phyloP scores from a whole-genome alignment of 1,140 invertebrate species.

The Pemphigus obesinymphae region DNA sequence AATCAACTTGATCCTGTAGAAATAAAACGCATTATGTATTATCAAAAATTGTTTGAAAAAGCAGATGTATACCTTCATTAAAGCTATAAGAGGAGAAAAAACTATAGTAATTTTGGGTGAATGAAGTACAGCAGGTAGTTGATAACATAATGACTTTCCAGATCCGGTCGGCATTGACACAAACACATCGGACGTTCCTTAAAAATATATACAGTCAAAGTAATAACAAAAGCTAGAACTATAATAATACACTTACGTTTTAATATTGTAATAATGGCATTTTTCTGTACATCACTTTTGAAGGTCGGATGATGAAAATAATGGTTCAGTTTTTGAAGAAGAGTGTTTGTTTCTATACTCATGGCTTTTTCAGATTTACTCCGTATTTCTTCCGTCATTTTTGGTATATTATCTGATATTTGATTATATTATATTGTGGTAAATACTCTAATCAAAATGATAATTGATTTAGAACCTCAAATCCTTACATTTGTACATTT shows the following conservation, averaged over 20 bases:
- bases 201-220: constrained; percentile 2
- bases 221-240: constrained; percentile 4
- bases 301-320: constrained; percentile 48
- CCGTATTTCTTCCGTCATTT: not conserved
- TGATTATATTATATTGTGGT: not conserved
- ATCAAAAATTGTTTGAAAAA: not conserved
- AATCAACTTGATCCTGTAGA: constrained; percentile 55
- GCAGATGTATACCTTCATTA: constrained; percentile 59
- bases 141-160: constrained; percentile 69
- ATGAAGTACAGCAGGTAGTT: constrained; percentile 61
- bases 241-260: constrained; percentile 50
- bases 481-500: not conserved
- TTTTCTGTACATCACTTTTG: constrained; percentile 56
- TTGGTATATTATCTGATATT: not conserved
- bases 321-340: constrained; percentile 6
- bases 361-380: not conserved
- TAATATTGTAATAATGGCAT: constrained; percentile 53
- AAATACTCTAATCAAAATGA: not conserved
- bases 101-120: constrained; percentile 60
- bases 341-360: not conserved
- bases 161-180: constrained; percentile 69
- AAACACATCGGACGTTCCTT: constrained; percentile 61
- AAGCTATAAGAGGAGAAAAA: constrained; percentile 64
- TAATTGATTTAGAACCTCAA: not conserved
- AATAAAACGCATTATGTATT: not conserved